phyloP scores from a whole-genome alignment of 2,113 vertebrate genomes.

The Hemichromis elongatus region DNA sequence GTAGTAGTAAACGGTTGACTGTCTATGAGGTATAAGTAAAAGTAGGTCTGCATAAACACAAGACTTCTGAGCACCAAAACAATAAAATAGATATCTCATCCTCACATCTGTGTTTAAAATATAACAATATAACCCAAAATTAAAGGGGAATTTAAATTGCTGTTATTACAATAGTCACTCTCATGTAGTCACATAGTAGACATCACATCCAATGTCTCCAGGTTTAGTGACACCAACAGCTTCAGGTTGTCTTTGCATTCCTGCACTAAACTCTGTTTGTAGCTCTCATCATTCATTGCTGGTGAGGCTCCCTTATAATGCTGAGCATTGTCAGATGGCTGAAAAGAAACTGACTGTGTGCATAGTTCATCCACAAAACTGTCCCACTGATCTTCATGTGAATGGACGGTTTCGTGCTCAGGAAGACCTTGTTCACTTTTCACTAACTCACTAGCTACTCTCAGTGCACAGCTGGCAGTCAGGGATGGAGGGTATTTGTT shows the following conservation, averaged over 20 bases:
- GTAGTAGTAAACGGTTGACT: neutral
- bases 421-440: neutral
- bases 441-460: conserved; percentile 75
- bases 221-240: conserved; percentile 83
- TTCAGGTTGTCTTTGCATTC: conserved; percentile 82
- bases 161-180: neutral
- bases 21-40: neutral
- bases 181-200: neutral
- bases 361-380: neutral
- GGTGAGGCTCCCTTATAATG: neutral
- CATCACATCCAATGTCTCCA: conserved; percentile 61
- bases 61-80: neutral
- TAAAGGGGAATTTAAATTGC: neutral
- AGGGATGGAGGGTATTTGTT: conserved; percentile 82
- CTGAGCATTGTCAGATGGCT: neutral
- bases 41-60: neutral
- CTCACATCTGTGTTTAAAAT: neutral
- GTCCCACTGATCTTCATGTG: neutral
- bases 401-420: neutral
- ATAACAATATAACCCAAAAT: neutral
- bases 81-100: neutral
- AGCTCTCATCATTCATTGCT: neutral
- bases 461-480: conserved; percentile 80
- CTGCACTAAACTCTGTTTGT: conserved; percentile 14
- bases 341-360: neutral